Percentiles rank a stretch among this genome's conserved stretches.
Evolutionary conservation across 2,113 vertebrate species (phyloP).

Genomic region (Pogonocichla stellata): DNA sequence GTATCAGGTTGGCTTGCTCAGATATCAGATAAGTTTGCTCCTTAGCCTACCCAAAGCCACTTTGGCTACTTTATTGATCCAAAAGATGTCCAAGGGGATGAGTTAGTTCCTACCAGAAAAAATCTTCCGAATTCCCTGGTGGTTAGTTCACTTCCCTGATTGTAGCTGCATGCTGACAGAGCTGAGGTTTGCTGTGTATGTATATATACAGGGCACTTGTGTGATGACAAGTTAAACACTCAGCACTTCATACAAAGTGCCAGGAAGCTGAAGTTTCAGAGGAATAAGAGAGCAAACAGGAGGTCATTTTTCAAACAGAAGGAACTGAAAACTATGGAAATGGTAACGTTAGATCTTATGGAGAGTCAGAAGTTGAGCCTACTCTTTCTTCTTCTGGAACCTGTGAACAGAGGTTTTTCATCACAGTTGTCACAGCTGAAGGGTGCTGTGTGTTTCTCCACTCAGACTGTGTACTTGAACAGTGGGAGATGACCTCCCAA

Average conservation of each 20-base stretch:
- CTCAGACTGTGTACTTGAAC: background rate
- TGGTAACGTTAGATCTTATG: background rate
- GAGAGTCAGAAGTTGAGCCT: background rate
- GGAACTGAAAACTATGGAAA: background rate
- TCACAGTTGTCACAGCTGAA: background rate
- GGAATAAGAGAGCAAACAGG: background rate
- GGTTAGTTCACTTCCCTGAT: background rate
- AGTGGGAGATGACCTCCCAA: background rate
- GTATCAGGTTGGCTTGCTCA: background rate
- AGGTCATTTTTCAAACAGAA: background rate
- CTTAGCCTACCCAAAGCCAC: background rate
- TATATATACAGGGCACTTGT: background rate
- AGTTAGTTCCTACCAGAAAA: background rate
- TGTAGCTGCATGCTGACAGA: background rate
- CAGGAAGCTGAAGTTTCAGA: background rate
- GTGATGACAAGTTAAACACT: background rate
- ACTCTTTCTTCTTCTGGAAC: background rate
- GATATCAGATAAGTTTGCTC: background rate
- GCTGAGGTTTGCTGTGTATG: background rate
- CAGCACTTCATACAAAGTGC: background rate
- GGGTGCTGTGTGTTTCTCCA: background rate
- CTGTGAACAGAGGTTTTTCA: background rate
- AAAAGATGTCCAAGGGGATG: background rate
- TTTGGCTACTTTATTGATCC: background rate
- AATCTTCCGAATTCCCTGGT: background rate